A percentile compares a stretch with the other conserved stretches of the same genome.
Conservation (phyloP, 2,888 invertebrate genomes). For the Harpagoxenus sublaevis region DNA sequence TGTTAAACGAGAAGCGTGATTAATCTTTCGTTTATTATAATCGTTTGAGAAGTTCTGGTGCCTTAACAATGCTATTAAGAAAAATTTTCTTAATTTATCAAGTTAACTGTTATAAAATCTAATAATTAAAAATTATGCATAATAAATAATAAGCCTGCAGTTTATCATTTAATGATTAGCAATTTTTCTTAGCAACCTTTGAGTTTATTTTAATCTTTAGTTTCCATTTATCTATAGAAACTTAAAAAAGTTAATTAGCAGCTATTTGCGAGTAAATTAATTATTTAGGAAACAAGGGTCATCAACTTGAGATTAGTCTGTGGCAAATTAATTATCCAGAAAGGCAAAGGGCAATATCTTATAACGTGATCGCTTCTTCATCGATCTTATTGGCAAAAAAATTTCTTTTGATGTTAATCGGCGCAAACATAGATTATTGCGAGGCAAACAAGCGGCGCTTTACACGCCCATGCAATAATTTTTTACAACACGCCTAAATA, state of each 20-base stretch:
- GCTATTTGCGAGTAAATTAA: background rate
- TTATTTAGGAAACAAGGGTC: background rate
- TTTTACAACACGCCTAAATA: conserved; percentile 1
- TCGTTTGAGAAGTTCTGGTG: background rate
- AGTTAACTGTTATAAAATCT: background rate
- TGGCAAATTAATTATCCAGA: background rate
- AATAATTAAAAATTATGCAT: background rate
- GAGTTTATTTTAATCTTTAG: background rate
- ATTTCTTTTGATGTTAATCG: background rate
- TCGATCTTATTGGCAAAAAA: conserved; percentile 2
- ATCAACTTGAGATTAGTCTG: background rate
- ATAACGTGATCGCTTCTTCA: background rate
- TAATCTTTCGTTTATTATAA: background rate
- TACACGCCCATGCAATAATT: conserved; percentile 13
- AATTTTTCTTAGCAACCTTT: background rate
- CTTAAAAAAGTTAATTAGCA: background rate
- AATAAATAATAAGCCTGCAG: background rate
- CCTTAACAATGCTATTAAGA: background rate
- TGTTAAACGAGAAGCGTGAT: background rate
- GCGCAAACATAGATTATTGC: background rate
- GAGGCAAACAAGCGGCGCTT: background rate
- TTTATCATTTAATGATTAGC: background rate
- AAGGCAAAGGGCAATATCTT: background rate
- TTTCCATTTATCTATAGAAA: background rate
- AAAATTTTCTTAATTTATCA: background rate